Percentiles rank a stretch among this genome's conserved stretches.
Conservation (phyloP, 2,113 vertebrate genomes). For the Corythornis vintsioides region DNA sequence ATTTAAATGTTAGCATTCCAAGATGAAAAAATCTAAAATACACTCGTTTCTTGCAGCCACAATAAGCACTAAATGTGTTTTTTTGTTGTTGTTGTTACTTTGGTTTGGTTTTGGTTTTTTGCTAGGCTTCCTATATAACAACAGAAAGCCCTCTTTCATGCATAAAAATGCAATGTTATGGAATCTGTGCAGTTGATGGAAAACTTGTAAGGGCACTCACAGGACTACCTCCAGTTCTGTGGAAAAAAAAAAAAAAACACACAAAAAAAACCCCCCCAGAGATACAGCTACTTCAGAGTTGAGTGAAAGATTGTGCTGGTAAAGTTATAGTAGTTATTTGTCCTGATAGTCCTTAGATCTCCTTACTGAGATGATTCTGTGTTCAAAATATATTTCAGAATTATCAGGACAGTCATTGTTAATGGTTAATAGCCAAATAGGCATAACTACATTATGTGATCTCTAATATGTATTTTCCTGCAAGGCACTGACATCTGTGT, state of each 20-base stretch:
- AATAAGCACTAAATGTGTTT: not conserved
- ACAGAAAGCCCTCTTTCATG: not conserved
- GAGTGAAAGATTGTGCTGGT: not conserved
- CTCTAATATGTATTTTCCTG: conserved; percentile 10
- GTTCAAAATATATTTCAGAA: not conserved
- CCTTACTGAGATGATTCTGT: not conserved
- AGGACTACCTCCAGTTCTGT: not conserved
- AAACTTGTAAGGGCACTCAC: not conserved
- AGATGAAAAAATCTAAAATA: not conserved
- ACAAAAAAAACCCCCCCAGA: not conserved
- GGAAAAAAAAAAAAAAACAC: not conserved
- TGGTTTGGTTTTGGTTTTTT: not conserved
- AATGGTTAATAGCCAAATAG: conserved; percentile 31
- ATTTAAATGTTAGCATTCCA: not conserved
- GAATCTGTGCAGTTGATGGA: not conserved
- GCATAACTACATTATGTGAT: not conserved
- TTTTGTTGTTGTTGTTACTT: not conserved
- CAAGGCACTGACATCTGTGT: not conserved
- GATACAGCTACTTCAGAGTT: not conserved
- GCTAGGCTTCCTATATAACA: not conserved
- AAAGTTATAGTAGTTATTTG: not conserved
- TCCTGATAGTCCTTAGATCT: not conserved
- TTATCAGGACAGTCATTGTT: not conserved
- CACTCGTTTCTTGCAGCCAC: not conserved
- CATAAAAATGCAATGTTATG: not conserved